A percentile compares a stretch with the other conserved stretches of the same genome.
Conservation (phyloP, 2,888 invertebrate species). For the Syrista parreyssii region DNA sequence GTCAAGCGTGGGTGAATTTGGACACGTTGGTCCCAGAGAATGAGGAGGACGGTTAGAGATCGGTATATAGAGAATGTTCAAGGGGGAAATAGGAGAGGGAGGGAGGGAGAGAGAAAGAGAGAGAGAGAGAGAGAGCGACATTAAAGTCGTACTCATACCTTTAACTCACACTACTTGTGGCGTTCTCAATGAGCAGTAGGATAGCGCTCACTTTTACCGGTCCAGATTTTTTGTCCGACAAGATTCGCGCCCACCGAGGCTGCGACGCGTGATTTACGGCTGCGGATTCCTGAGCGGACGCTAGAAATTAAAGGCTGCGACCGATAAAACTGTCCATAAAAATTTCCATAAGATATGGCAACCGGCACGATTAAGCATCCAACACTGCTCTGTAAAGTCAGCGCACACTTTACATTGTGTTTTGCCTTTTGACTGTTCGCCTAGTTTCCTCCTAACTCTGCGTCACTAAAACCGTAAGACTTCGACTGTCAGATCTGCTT, state of each 20-base stretch:
- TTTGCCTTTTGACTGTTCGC: background rate
- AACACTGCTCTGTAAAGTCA: background rate
- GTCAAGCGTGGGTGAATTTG: background rate
- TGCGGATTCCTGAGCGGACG: conserved; percentile 10
- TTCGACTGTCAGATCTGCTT: background rate
- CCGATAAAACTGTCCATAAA: conserved; percentile 26
- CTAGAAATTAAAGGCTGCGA: conserved; percentile 26
- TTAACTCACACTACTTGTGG: background rate
- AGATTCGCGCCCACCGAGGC: conserved; percentile 26
- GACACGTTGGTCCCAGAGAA: background rate
- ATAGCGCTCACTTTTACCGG: conserved; percentile 28
- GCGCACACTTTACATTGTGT: background rate
- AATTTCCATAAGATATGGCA: conserved; percentile 8
- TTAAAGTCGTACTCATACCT: background rate
- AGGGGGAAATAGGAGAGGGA: background rate
- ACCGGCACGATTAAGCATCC: background rate
- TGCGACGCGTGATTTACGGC: background rate
- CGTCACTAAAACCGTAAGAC: background rate
- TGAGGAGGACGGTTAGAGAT: background rate
- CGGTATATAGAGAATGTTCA: background rate
- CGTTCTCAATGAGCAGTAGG: conserved; percentile 4
- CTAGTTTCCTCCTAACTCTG: background rate
- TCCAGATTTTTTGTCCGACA: conserved; percentile 25
- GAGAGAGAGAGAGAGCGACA: background rate
- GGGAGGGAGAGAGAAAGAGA: background rate